phyloP scores from a whole-genome alignment of 2,797 vertebrate genomes.

The Chrosomus eos region DNA sequence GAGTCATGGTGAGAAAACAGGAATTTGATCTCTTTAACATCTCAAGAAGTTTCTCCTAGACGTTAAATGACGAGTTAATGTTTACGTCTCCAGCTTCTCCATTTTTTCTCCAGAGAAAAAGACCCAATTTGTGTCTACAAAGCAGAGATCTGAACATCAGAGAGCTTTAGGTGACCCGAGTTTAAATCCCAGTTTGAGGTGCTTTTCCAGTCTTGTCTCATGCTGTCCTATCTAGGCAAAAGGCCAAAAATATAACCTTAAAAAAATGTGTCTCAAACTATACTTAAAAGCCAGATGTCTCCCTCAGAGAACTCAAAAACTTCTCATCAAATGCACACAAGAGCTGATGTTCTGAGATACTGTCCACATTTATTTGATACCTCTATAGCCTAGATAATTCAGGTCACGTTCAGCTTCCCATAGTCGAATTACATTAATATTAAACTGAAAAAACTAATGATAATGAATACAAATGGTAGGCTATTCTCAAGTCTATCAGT shows the following conservation, averaged over 20 bases:
- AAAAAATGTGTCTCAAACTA: background rate
- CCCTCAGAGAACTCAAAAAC: background rate
- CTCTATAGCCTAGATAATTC: background rate
- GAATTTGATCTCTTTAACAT: background rate
- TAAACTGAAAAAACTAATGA: background rate
- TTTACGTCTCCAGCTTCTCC: too few relatives aligned
- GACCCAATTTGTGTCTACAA: background rate
- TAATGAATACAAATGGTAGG: too few relatives aligned
- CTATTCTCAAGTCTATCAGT: background rate
- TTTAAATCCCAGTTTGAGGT: background rate
- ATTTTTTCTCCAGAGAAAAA: background rate
- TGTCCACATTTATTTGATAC: background rate
- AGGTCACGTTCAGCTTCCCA: too few relatives aligned
- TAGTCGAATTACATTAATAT: background rate
- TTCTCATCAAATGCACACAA: too few relatives aligned
- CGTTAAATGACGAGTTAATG: background rate
- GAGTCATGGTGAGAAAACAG: constrained; percentile 74
- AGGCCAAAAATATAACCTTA: background rate
- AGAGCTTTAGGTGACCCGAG: background rate
- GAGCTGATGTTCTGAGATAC: background rate
- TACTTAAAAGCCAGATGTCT: background rate
- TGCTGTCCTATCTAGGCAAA: background rate
- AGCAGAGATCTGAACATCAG: background rate
- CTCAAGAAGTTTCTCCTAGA: background rate
- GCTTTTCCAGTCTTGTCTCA: background rate